Conservation (phyloP, 2,888 invertebrate species). For the Noctua pronuba region DNA sequence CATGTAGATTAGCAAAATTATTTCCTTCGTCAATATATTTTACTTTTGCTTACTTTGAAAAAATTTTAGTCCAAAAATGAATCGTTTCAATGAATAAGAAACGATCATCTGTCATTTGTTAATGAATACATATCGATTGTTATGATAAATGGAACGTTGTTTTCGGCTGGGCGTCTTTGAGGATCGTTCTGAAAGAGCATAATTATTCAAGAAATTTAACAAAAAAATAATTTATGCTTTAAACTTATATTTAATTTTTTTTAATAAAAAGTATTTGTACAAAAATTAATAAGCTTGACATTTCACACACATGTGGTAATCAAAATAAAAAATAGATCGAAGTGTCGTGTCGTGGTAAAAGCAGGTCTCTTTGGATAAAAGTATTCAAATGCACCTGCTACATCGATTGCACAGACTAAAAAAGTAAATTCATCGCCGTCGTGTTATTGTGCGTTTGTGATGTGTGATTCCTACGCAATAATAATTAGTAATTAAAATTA, state of each 20-base stretch:
- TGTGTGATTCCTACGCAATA: constrained; percentile 47
- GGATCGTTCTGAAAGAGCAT: constrained; percentile 19
- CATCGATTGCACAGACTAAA: constrained; percentile 54
- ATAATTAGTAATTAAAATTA: constrained; percentile 43
- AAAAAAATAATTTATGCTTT: too few species aligned
- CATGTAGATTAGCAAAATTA: not conserved
- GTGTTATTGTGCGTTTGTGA: constrained; percentile 64
- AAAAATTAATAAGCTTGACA: not conserved
- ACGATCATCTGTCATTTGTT: too few species aligned
- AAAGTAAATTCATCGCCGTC: constrained; percentile 50
- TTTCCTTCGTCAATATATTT: accelerated
- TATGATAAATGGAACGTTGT: constrained; percentile 31
- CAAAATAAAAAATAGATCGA: not conserved
- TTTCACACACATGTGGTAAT: not conserved
- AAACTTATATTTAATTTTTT: too few species aligned
- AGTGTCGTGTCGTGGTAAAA: not conserved
- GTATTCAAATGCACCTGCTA: constrained; percentile 40
- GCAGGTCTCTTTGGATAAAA: not conserved
- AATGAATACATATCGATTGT: not conserved
- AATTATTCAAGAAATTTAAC: not conserved
- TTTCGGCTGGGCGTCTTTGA: constrained; percentile 31
- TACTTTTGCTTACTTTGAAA: accelerated
- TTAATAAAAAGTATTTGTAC: not conserved
- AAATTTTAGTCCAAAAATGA: not conserved
- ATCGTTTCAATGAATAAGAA: not conserved